These are phyloP conservation scores for Lordiphosa clarofinis DNA, from an alignment of 1,140 invertebrate genomes.

Conservation along the genomic window DNA sequence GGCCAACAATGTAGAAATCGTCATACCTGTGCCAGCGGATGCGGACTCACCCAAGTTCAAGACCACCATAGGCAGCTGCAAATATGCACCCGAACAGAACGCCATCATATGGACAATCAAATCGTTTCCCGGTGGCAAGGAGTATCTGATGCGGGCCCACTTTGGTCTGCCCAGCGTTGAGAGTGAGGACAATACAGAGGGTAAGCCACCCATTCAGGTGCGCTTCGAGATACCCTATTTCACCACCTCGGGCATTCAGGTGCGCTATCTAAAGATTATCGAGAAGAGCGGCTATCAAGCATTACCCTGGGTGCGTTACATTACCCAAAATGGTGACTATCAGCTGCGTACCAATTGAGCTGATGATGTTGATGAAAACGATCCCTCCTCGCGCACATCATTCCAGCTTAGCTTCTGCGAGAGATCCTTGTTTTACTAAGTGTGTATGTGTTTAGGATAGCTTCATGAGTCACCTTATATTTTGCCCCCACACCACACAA, in stretches of 20 bases:
- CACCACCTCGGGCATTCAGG: slow-evolving; percentile 99
- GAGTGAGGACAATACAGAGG: slow-evolving; percentile 94
- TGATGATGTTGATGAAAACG: neutral
- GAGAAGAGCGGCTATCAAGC: slow-evolving; percentile 99
- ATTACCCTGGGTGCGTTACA: slow-evolving; percentile 99
- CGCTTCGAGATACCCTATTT: slow-evolving; percentile 99
- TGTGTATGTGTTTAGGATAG: slow-evolving; percentile 27
- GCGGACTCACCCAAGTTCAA: slow-evolving; percentile 99
- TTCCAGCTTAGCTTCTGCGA: slow-evolving; percentile 67
- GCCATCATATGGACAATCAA: slow-evolving; percentile 99
- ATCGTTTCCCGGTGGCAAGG: slow-evolving; percentile 99
- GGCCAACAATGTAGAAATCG: slow-evolving; percentile 99
- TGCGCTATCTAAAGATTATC: slow-evolving; percentile 99
- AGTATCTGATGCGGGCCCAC: slow-evolving; percentile 99
- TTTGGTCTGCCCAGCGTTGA: slow-evolving; percentile 99
- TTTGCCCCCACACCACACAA: neutral
- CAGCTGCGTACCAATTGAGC: slow-evolving; percentile 94
- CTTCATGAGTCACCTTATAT: slow-evolving; percentile 34
- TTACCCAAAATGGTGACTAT: slow-evolving; percentile 99
- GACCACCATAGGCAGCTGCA: slow-evolving; percentile 98
- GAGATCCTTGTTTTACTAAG: slow-evolving; percentile 25
- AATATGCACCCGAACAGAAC: slow-evolving; percentile 98
- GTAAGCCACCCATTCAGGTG: slow-evolving; percentile 98
- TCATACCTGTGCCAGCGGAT: slow-evolving; percentile 98
- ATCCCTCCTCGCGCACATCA: slow-evolving; percentile 22